A percentile compares a stretch with the other conserved stretches of the same genome.
phyloP scores from a whole-genome alignment of 2,113 vertebrate genomes.

The Nothoprocta perdicaria region DNA sequence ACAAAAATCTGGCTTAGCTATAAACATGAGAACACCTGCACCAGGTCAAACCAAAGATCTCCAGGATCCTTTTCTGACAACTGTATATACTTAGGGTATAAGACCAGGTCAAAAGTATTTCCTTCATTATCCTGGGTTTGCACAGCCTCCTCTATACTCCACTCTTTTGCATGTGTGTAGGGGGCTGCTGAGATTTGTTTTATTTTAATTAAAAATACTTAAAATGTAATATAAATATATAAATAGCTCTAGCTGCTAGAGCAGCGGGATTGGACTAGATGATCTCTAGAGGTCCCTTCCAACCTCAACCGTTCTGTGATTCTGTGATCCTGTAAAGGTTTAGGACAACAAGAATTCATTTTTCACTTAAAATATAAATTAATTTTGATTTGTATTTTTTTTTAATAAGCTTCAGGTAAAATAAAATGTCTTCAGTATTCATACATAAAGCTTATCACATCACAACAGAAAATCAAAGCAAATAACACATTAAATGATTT shows the following conservation, averaged over 20 bases:
- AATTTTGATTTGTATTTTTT: background rate
- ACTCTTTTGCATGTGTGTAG: background rate
- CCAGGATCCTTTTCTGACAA: background rate
- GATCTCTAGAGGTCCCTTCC: too few species aligned
- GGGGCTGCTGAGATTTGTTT: background rate
- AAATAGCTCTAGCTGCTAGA: background rate
- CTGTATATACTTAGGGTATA: background rate
- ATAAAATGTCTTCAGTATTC: background rate
- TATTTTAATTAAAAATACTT: background rate
- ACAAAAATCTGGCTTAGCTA: background rate
- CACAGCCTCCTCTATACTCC: background rate
- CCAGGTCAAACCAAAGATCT: background rate
- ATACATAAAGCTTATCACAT: background rate
- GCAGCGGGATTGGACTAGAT: too few species aligned
- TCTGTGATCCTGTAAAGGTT: too few species aligned
- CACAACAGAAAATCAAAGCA: background rate
- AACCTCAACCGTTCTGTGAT: too few species aligned
- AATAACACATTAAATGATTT: slow-evolving; percentile 3
- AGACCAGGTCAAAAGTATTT: background rate
- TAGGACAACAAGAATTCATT: background rate
- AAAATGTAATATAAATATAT: slow-evolving; percentile 4
- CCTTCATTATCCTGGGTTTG: background rate
- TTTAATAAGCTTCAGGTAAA: background rate
- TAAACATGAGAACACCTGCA: background rate
- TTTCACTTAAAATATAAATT: background rate